Conservation (phyloP, 2,797 vertebrate genomes). For the Gymnopithys bicolor region DNA sequence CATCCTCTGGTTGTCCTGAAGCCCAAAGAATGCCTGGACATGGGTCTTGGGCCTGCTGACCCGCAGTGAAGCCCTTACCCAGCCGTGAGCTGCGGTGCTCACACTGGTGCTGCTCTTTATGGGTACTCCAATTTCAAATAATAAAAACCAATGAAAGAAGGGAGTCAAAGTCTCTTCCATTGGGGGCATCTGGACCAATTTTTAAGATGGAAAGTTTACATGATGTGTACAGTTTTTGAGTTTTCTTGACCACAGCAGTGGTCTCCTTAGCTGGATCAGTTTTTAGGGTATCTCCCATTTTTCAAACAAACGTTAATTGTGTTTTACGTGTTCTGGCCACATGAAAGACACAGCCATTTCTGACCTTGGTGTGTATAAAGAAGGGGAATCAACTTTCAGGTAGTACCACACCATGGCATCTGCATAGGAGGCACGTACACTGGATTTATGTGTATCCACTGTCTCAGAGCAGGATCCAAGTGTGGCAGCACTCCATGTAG, state of each 20-base stretch:
- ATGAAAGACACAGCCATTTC: not conserved
- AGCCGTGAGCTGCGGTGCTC: not conserved
- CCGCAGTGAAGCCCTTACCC: not conserved
- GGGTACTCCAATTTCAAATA: not conserved
- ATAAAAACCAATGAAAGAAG: not conserved
- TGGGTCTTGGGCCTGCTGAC: not conserved
- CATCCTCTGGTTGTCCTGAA: fast-evolving
- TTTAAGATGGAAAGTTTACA: not conserved
- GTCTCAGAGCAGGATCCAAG: not conserved
- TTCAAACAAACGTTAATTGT: not conserved
- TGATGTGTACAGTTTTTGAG: not conserved
- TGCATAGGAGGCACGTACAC: not conserved
- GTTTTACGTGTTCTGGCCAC: not conserved
- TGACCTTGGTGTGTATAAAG: not conserved
- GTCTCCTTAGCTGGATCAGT: not conserved
- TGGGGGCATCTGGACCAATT: not conserved
- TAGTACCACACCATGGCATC: not conserved
- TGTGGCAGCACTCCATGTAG: fast-evolving
- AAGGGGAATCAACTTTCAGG: not conserved
- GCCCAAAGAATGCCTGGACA: not conserved
- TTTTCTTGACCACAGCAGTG: not conserved
- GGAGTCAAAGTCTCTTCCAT: not conserved
- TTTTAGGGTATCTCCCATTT: not conserved
- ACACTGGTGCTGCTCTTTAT: not conserved
- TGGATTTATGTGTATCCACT: conserved; percentile 22